phyloP scores from a whole-genome alignment of 1,140 invertebrate species.

The Sminthurides bifidus region DNA sequence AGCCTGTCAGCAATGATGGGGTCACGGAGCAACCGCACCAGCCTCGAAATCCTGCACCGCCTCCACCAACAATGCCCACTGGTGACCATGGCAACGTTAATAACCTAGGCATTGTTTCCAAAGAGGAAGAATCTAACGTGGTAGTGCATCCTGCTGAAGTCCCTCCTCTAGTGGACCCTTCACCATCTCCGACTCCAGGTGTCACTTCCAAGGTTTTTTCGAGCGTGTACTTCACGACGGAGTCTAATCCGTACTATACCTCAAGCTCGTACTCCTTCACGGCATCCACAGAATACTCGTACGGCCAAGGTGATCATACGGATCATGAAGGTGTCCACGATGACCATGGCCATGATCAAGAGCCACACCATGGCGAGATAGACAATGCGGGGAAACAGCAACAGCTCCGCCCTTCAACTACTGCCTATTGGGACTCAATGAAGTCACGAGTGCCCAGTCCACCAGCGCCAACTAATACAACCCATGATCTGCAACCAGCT shows the following conservation, averaged over 20 bases:
- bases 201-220: conserved; percentile 10
- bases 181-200: conserved; percentile 2
- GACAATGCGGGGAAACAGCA: conserved; percentile 10
- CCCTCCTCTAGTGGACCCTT: background rate
- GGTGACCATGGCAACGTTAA: no score
- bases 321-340: conserved; percentile 9
- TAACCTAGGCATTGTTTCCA: no score
- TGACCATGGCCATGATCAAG: conserved; percentile 8
- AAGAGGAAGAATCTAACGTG: no score
- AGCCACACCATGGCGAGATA: background rate
- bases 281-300: conserved; percentile 17
- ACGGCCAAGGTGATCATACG: conserved; percentile 9
- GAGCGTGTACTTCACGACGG: conserved; percentile 19
- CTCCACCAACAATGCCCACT: no score
- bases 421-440: conserved; percentile 15
- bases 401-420: conserved; percentile 11
- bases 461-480: background rate
- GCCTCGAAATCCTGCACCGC: no score
- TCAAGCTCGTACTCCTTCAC: conserved; percentile 22
- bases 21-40: no score
- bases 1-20: no score
- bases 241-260: conserved; percentile 19
- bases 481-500: conserved; percentile 5
- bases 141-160: no score
- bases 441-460: background rate